A percentile compares a stretch with the other conserved stretches of the same genome.
Evolutionary conservation across 2,797 vertebrate species (phyloP).

Genomic region (Sebastes itinus): DNA sequence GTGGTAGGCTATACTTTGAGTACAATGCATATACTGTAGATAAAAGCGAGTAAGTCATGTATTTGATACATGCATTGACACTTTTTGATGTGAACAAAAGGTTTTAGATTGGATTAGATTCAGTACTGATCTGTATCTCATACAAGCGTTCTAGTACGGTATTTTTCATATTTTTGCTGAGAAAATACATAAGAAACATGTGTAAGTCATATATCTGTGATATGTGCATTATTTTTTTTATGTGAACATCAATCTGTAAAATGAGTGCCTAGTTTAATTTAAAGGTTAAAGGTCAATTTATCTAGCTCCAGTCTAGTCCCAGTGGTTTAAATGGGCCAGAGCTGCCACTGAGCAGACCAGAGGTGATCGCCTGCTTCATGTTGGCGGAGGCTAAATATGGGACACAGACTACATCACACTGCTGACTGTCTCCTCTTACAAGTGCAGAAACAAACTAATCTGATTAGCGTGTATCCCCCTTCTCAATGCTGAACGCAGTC

Average conservation of each 20-base stretch:
- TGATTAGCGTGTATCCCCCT: constrained; percentile 64
- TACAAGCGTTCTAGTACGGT: not conserved
- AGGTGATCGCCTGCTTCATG: constrained; percentile 29
- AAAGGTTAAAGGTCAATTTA: not conserved
- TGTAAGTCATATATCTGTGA: not conserved
- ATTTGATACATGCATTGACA: not conserved
- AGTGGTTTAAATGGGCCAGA: not conserved
- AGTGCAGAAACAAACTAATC: constrained; percentile 65
- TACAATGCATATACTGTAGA: too few relatives aligned
- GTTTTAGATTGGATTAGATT: not conserved
- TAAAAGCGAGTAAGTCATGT: not conserved
- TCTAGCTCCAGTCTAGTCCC: not conserved
- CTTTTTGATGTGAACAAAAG: not conserved
- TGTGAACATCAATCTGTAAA: not conserved
- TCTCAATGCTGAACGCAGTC: constrained; percentile 47
- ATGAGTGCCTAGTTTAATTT: not conserved
- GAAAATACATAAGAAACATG: not conserved
- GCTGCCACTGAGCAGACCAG: not conserved
- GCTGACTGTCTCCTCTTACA: constrained; percentile 58
- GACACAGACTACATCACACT: constrained; percentile 18
- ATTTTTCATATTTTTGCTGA: not conserved
- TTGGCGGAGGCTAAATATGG: constrained; percentile 49
- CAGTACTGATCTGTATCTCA: not conserved
- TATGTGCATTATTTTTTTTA: too few relatives aligned
- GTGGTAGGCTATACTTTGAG: too few relatives aligned